Evolutionary conservation across 2,888 invertebrate genomes (phyloP).

Genomic region (Serrognathus titanus): DNA sequence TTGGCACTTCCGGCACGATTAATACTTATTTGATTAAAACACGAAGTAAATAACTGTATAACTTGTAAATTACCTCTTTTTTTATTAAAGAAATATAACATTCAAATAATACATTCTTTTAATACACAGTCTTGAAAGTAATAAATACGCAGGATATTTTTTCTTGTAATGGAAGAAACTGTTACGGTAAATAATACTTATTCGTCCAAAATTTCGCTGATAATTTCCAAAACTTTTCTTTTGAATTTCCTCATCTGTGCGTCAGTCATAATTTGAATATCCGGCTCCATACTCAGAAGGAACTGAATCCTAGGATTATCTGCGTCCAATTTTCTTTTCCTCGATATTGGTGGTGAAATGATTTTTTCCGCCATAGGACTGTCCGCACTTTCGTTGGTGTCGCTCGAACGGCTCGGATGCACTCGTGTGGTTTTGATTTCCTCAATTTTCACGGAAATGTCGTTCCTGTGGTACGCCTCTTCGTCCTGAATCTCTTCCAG

Average conservation of each 20-base stretch:
- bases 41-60: too few relatives aligned
- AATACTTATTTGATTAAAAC: too few relatives aligned
- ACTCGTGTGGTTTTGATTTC: too few relatives aligned
- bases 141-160: too few relatives aligned
- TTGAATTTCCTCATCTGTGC: slow-evolving; percentile 6
- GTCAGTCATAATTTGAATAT: slow-evolving; percentile 3
- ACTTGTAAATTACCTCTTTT: too few relatives aligned
- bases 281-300: slow-evolving; percentile 8
- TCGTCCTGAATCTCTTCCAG: neutral
- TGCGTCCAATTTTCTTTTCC: neutral
- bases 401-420: too few relatives aligned
- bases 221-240: slow-evolving; percentile 2
- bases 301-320: slow-evolving; percentile 4
- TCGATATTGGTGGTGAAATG: neutral
- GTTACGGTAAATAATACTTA: too few relatives aligned
- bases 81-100: too few relatives aligned
- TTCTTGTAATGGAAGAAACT: too few relatives aligned
- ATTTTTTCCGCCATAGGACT: neutral
- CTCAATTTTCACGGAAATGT: neutral
- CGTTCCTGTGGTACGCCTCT: neutral
- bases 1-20: too few relatives aligned
- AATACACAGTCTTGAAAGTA: too few relatives aligned
- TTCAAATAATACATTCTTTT: too few relatives aligned
- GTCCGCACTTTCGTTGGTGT: neutral
- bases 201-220: neutral